Base-by-base conservation (phyloP, 2,888 invertebrate species). In the Habrosyne pyritoides region DNA sequence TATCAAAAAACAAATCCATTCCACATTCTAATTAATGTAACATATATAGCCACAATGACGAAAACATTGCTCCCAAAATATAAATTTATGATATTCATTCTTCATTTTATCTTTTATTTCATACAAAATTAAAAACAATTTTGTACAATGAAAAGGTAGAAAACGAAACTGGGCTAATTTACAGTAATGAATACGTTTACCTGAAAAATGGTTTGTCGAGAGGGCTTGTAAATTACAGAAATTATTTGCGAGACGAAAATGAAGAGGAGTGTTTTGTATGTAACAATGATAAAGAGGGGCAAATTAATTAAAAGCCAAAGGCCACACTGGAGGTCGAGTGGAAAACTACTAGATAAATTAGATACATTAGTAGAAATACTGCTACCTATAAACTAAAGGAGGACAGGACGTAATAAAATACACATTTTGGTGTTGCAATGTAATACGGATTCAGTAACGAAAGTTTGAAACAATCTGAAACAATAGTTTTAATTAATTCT, bases 281-380 rank as follows among this genome's bases (percentile, higher is more conserved):
- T 60, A 63, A 67, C 69, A 67, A 66, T 73, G 70, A 50, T 30
- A 50, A 50, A 50, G 50, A 66, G 55, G 69, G 55, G 51, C 57
- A 69, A 63, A 73, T 77, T 77, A 71, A 73, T 75, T 71, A 67
- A 67, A 71, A 56, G 68, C 59, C 71, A 59, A 59, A 62, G 62
- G 61, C 64, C 63, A 64, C 53, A 56, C 57, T 65, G 62, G 60
- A 64, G 60, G 59, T 60, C 69, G 56, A 63, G 69, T 68, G 75
- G 72, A 77, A 78, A 78, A 75, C 71, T 73, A 67, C 65, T 60
- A 66, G 68, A 71, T 73, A 71, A 73, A 75, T 77, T 66, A 66
- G 63, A 64, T 60, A 69, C 73, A 75, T 75, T 73, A 71, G 63
- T 53, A 60, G 57, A 60, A 50, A 67, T 60, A 58, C 63, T 55